phyloP scores from a whole-genome alignment of 92 coral and sea anemone species.

The Hydrozoanthus gracilis region DNA sequence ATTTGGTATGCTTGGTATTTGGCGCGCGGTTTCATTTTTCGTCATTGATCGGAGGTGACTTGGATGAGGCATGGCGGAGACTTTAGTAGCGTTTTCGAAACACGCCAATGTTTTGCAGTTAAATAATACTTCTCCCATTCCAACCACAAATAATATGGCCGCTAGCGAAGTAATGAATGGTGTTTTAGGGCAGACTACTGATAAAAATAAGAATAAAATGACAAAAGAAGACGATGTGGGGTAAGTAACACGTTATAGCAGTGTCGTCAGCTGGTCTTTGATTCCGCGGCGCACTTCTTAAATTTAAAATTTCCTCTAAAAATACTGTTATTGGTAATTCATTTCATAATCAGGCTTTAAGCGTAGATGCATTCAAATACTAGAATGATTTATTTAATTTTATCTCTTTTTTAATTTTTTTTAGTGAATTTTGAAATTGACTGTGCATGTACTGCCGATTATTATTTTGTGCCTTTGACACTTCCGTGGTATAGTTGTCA shows the following conservation, averaged over 20 bases:
- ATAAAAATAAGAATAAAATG: conserved; percentile 86
- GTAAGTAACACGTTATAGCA: conserved; percentile 53
- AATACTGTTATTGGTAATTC: conserved; percentile 13
- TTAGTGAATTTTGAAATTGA: conserved; percentile 13
- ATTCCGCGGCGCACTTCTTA: conserved; percentile 43
- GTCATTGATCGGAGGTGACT: conserved; percentile 66
- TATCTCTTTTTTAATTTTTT: conserved; percentile 2
- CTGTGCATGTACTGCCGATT: not conserved
- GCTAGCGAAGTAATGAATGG: conserved; percentile 80
- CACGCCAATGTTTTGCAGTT: conserved; percentile 76
- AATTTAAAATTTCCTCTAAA: conserved; percentile 44
- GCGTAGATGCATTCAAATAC: not conserved
- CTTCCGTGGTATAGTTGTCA: conserved; percentile 29
- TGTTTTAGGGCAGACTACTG: conserved; percentile 66
- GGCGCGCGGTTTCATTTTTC: conserved; percentile 83
- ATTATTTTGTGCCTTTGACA: conserved; percentile 28
- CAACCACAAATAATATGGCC: conserved; percentile 69
- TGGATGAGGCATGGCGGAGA: conserved; percentile 67
- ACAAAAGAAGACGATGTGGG: conserved; percentile 95
- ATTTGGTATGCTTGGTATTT: conserved; percentile 79
- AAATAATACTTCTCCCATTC: conserved; percentile 48
- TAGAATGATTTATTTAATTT: not conserved
- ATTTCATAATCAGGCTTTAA: conserved; percentile 15
- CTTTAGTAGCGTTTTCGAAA: conserved; percentile 24
- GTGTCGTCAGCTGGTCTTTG: conserved; percentile 32